A percentile compares a stretch with the other conserved stretches of the same genome.
phyloP scores from a whole-genome alignment of 2,113 vertebrate species.

The Osmerus mordax region DNA sequence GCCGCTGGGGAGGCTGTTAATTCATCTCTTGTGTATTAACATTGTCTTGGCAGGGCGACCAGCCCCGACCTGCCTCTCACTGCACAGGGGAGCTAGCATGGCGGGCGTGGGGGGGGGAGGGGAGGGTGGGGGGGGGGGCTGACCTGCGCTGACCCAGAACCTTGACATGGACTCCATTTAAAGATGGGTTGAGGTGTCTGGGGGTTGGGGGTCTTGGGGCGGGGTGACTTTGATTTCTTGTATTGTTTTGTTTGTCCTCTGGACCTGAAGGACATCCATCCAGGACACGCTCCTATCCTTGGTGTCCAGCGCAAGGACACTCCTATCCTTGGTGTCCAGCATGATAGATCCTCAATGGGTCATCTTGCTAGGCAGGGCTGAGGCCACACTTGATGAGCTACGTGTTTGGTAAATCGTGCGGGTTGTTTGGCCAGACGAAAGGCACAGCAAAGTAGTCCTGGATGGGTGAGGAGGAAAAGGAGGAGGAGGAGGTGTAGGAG shows the following conservation, averaged over 20 bases:
- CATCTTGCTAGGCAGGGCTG: constrained; percentile 7
- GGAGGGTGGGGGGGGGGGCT: neutral
- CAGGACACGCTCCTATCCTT: neutral
- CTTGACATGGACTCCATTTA: constrained; percentile 36
- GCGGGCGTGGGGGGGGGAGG: neutral
- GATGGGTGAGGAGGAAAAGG: too few relatives aligned
- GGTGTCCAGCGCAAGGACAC: neutral
- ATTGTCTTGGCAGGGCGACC: constrained; percentile 46
- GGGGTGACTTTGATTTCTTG: constrained; percentile 12
- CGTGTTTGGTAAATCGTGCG: constrained; percentile 18
- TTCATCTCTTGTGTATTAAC: constrained; percentile 72
- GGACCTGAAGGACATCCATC: constrained; percentile 22
- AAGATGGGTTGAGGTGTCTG: constrained; percentile 1
- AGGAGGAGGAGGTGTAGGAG: neutral
- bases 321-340: constrained; percentile 14
- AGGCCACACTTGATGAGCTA: constrained; percentile 37
- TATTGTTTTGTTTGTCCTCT: constrained; percentile 26
- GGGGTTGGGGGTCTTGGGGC: constrained; percentile 7
- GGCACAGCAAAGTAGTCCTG: constrained; percentile 19
- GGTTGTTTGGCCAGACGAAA: constrained; percentile 21
- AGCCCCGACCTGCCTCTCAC: constrained; percentile 5
- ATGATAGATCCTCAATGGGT: constrained; percentile 18
- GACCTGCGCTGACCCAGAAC: constrained; percentile 43
- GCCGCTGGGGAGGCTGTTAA: constrained; percentile 54
- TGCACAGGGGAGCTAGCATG: constrained; percentile 39